These are phyloP conservation scores for Dysmachus trigonus DNA, from an alignment of 2,888 invertebrate species.

Conservation along the genomic window DNA sequence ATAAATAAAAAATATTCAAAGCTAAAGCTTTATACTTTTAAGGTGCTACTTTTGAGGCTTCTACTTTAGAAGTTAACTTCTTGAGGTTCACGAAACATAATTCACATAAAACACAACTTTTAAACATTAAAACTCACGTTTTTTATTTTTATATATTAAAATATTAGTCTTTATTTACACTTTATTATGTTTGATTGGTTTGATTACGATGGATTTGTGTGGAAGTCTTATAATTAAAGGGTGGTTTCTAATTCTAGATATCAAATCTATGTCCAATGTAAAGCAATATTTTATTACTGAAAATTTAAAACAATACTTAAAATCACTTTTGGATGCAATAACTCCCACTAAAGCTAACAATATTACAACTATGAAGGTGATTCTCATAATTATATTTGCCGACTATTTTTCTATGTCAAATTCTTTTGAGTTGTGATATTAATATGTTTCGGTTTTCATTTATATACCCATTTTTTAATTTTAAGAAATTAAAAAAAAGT, in stretches of 20 bases:
- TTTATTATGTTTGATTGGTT: not conserved
- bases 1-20: no score
- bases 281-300: not conserved
- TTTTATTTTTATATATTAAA: not conserved
- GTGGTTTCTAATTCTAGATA: not conserved
- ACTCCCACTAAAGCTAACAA: not conserved
- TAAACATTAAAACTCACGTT: not conserved
- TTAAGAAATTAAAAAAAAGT: not conserved
- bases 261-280: not conserved
- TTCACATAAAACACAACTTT: no score
- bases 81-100: no score
- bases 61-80: no score
- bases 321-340: not conserved
- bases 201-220: not conserved
- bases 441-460: no score
- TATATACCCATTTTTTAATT: not conserved
- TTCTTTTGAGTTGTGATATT: not conserved
- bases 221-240: not conserved
- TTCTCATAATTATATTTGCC: not conserved
- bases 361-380: not conserved
- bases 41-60: no score
- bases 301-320: not conserved
- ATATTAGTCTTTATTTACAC: not conserved
- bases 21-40: no score
- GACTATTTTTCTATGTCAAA: not conserved